A percentile compares a stretch with the other conserved stretches of the same genome.
Evolutionary conservation across 2,797 vertebrate genomes (phyloP).

Genomic region (Neostethus bicornis): DNA sequence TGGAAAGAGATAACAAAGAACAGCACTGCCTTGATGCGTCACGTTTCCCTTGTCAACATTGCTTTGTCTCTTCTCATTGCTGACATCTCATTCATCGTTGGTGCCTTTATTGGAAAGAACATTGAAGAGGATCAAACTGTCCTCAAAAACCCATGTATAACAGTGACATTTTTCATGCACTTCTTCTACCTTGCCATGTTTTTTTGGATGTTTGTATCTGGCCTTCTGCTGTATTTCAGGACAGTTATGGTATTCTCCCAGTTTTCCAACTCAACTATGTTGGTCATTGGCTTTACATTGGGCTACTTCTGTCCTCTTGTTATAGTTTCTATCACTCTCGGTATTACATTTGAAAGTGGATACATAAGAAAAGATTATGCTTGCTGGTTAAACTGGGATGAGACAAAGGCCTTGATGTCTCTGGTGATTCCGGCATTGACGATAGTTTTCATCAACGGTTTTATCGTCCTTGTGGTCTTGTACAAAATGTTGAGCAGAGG

Average conservation of each 20-base stretch:
- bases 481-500: constrained; percentile 86
- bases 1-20: constrained; percentile 90
- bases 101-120: constrained; percentile 57
- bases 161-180: constrained; percentile 90
- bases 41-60: constrained; percentile 88
- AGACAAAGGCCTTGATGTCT: constrained; percentile 85
- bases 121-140: too few relatives aligned
- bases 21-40: constrained; percentile 89
- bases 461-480: constrained; percentile 84
- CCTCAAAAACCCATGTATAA: constrained; percentile 68
- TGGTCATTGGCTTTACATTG: constrained; percentile 80
- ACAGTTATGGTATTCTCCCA: constrained; percentile 87
- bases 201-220: constrained; percentile 93
- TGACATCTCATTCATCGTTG: constrained; percentile 88
- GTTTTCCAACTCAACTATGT: constrained; percentile 85
- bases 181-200: constrained; percentile 92
- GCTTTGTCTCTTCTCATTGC: constrained; percentile 86
- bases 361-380: constrained; percentile 66
- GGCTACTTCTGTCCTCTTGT: constrained; percentile 88
- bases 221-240: constrained; percentile 88
- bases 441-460: constrained; percentile 84
- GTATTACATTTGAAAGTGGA: constrained; percentile 74
- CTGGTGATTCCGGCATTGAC: constrained; percentile 84
- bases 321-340: constrained; percentile 85
- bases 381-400: constrained; percentile 89